Conservation (phyloP, 2,888 invertebrate species). For the Cacoxenus indagator region DNA sequence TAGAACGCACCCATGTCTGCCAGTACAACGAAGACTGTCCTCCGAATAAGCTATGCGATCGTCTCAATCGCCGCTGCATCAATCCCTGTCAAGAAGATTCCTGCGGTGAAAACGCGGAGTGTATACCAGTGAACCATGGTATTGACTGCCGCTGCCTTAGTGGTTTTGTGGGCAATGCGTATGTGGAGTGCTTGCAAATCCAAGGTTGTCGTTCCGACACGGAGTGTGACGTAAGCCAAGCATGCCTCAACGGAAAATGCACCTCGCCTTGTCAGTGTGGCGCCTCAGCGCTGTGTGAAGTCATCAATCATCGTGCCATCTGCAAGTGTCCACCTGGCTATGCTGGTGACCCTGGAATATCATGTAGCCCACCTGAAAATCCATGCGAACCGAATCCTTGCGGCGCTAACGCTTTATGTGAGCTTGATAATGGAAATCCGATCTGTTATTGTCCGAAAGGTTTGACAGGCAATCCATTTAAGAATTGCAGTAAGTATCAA, state of each 20-base stretch:
- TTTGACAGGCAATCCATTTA: constrained; percentile 90
- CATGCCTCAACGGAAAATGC: constrained; percentile 84
- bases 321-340: constrained; percentile 89
- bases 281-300: constrained; percentile 84
- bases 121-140: constrained; percentile 81
- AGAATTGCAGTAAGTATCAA: constrained; percentile 88
- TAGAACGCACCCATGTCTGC: constrained; percentile 74
- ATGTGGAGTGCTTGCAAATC: constrained; percentile 77
- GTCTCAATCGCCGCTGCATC: constrained; percentile 86
- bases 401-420: constrained; percentile 87
- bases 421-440: constrained; percentile 86
- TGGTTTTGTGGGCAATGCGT: constrained; percentile 84
- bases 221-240: constrained; percentile 82
- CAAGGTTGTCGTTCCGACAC: constrained; percentile 80
- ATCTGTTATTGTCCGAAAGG: constrained; percentile 92
- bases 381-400: constrained; percentile 90
- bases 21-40: constrained; percentile 94
- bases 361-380: constrained; percentile 81
- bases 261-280: constrained; percentile 85
- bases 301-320: constrained; percentile 81
- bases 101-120: constrained; percentile 87
- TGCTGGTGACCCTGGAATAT: constrained; percentile 80
- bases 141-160: constrained; percentile 82
- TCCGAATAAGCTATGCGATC: constrained; percentile 86
- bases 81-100: constrained; percentile 85